A percentile compares a stretch with the other conserved stretches of the same genome.
These are phyloP conservation scores for Petroica traversi DNA, from an alignment of 2,113 vertebrate genomes.

Conservation along the genomic window DNA sequence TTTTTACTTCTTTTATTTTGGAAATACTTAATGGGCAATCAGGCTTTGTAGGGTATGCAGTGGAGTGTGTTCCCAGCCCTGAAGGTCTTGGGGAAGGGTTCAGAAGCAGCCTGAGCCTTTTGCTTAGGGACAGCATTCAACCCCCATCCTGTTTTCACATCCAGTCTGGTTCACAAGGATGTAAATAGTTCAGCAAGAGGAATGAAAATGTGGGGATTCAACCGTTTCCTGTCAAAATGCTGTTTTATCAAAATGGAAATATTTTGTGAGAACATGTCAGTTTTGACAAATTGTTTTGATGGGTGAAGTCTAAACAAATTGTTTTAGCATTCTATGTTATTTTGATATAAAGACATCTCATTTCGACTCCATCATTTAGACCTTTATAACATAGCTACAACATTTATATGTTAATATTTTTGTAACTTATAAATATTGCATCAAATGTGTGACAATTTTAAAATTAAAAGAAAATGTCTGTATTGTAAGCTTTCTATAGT, in stretches of 20 bases:
- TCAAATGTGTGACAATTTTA: background rate
- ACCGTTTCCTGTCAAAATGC: constrained; percentile 39
- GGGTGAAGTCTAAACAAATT: constrained; percentile 62
- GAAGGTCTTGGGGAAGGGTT: background rate
- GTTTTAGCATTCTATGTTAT: constrained; percentile 26
- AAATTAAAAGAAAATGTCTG: background rate
- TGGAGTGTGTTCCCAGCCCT: background rate
- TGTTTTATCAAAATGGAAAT: constrained; percentile 53
- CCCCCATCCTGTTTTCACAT: background rate
- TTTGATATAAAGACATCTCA: constrained; percentile 53
- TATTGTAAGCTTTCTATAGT: background rate
- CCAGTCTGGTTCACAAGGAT: background rate
- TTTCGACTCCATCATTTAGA: constrained; percentile 37
- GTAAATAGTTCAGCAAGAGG: background rate
- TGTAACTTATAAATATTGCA: background rate
- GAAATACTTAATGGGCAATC: background rate
- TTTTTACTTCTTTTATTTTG: background rate
- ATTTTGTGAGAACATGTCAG: constrained; percentile 49
- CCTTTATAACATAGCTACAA: constrained; percentile 13
- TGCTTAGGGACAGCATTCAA: background rate
- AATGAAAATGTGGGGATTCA: constrained; percentile 12
- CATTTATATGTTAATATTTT: background rate
- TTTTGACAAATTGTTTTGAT: constrained; percentile 62
- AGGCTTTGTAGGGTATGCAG: background rate
- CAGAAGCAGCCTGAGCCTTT: background rate